Base-by-base conservation (phyloP, 2,113 vertebrate genomes). In the Zapus hudsonius region DNA sequence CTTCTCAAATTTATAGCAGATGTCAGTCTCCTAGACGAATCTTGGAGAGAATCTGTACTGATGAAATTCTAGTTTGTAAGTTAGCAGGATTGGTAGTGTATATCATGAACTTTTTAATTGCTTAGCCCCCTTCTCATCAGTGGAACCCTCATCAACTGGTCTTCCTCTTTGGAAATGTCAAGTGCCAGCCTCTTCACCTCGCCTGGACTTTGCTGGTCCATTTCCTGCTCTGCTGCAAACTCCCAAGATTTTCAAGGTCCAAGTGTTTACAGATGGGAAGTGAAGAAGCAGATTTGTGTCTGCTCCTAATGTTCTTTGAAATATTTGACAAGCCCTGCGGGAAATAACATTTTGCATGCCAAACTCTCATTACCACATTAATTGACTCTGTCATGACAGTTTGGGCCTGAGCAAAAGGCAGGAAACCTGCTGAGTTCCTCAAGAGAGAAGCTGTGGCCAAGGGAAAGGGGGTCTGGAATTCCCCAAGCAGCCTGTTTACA, bases 331-430 rank as follows among this genome's bases (percentile, higher is more conserved):
- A 98, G 84, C 97, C 98, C 98, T 97, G 97, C 93, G 98, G 98
- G 97, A 98, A 97, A 98, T 93, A 97, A 94, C 94, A 97, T 97
- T 98, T 98, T 98, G 97, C 96, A 98, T 91, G 94, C 97, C 98
- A 98, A 97, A 98, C 94, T 97, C 98, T 98, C 97, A 98, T 98
- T 98, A 98, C 96, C 97, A 97, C 98, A 98, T 98, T 98, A 98
- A 98, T 98, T 98, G 98, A 97, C 96, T 98, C 97, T 97, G 97
- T 98, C 97, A 94, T 97, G 98, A 98, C 98, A 98, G 98, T 97
- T 97, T 97, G 98, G 98, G 97, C 93, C 96, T 97, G 97, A 97
- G 96, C 96, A 98, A 98, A 97, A 98, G 97, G 92, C 97, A 97
- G 95, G 96, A 83, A 98, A 96, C 97, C 95, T 89, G 96, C 97